These are phyloP conservation scores for Acrossocheilus fasciatus DNA, from an alignment of 2,797 vertebrate genomes.

Conservation along the genomic window DNA sequence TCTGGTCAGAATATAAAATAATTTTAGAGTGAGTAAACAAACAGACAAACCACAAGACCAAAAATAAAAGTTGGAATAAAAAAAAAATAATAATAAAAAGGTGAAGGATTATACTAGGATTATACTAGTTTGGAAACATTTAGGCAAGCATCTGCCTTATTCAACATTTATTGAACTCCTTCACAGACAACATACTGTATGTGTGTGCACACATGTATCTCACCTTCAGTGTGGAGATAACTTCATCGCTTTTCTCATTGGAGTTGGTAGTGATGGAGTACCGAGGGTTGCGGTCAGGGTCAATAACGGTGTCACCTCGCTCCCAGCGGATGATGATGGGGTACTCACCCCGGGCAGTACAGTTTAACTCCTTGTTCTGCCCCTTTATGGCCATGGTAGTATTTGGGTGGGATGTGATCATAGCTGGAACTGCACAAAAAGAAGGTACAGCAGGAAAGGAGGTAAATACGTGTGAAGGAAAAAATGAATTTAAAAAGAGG, in stretches of 20 bases:
- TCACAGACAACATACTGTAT: conserved; percentile 17
- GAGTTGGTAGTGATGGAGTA: conserved; percentile 94
- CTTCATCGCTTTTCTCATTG: conserved; percentile 95
- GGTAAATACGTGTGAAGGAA: not conserved
- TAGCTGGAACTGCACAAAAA: conserved; percentile 85
- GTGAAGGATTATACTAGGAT: not conserved
- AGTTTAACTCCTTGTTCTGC: conserved; percentile 95
- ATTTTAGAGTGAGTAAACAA: not conserved
- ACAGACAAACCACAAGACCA: not conserved
- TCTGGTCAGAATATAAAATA: not conserved
- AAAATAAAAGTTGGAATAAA: not conserved
- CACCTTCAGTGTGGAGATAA: conserved; percentile 96
- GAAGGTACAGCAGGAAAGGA: not conserved
- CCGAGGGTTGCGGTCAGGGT: conserved; percentile 93
- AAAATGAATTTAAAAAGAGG: conserved; percentile 2
- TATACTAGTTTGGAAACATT: not conserved
- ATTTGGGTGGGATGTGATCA: conserved; percentile 99
- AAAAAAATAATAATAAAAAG: too few relatives aligned
- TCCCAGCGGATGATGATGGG: conserved; percentile 99
- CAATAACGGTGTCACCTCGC: conserved; percentile 96
- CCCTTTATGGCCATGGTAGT: conserved; percentile 98
- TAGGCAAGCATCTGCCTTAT: not conserved
- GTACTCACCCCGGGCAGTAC: conserved; percentile 94
- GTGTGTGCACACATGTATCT: conserved; percentile 43
- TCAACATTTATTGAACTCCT: not conserved